Conservation (phyloP, 2,113 vertebrate genomes). For the Todiramphus chloris region DNA sequence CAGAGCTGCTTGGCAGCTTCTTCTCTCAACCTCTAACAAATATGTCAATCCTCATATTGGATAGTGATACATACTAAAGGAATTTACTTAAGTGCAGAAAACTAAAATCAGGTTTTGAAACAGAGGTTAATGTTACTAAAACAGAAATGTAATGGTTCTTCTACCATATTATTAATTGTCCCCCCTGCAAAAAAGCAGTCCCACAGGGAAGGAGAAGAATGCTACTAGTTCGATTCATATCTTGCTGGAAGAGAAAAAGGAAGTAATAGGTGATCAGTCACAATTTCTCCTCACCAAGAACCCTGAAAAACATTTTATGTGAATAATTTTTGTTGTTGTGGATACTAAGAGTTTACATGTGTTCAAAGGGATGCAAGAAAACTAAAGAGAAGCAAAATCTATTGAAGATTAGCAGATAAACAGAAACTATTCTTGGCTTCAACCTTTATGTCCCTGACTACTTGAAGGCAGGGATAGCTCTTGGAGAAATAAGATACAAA, state of each 20-base stretch:
- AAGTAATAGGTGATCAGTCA: neutral
- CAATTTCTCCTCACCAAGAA: neutral
- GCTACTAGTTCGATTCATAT: neutral
- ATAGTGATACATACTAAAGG: neutral
- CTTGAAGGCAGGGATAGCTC: neutral
- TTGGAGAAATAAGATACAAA: neutral
- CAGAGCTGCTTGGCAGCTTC: neutral
- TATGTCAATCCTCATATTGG: neutral
- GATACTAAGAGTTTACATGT: neutral
- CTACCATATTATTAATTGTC: neutral
- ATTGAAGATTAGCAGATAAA: neutral
- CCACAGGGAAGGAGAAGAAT: neutral
- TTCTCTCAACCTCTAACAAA: neutral
- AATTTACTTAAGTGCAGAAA: constrained; percentile 2
- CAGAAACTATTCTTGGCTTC: neutral
- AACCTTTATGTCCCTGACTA: neutral
- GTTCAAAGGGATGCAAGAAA: neutral
- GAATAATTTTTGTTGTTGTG: neutral
- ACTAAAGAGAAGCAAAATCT: neutral
- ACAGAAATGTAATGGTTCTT: neutral
- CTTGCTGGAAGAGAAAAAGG: neutral
- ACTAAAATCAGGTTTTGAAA: constrained; percentile 1
- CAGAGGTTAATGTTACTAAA: neutral
- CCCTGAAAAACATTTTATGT: neutral
- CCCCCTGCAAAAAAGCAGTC: neutral